A percentile compares a stretch with the other conserved stretches of the same genome.
Conservation (phyloP, 2,113 vertebrate species). For the Stegostoma tigrinum region DNA sequence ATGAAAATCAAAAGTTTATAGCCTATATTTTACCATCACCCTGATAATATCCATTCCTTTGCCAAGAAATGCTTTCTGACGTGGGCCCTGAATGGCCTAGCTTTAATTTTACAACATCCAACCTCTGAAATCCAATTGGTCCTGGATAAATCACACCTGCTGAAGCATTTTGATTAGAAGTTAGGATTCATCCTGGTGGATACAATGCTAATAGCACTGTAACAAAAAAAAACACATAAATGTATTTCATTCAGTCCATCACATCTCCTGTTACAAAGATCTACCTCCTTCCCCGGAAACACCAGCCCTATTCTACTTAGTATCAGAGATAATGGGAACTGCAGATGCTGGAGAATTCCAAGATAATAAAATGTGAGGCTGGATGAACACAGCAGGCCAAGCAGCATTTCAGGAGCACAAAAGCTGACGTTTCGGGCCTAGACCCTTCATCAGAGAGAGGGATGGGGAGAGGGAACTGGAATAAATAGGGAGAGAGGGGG, state of each 20-base stretch:
- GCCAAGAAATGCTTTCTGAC: background rate
- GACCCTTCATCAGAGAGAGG: too few relatives aligned
- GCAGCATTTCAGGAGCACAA: too few relatives aligned
- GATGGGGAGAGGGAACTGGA: too few relatives aligned
- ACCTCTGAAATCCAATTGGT: background rate
- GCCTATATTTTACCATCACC: too few relatives aligned
- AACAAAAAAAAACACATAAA: background rate
- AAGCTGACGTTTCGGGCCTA: too few relatives aligned
- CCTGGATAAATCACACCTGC: background rate
- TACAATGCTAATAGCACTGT: background rate
- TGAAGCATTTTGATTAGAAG: background rate
- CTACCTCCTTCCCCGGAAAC: background rate
- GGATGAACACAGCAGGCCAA: too few relatives aligned
- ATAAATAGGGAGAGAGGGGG: too few relatives aligned
- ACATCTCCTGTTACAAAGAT: background rate
- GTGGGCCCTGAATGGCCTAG: background rate
- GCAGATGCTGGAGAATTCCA: too few relatives aligned
- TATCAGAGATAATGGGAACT: too few relatives aligned
- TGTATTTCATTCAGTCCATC: background rate
- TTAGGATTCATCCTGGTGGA: background rate
- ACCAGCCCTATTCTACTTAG: background rate
- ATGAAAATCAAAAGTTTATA: too few relatives aligned
- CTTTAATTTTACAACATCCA: background rate
- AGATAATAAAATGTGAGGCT: too few relatives aligned
- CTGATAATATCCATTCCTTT: too few relatives aligned